Base-by-base conservation (phyloP, 2,888 invertebrate genomes). In the Adelognathus sp. region DNA sequence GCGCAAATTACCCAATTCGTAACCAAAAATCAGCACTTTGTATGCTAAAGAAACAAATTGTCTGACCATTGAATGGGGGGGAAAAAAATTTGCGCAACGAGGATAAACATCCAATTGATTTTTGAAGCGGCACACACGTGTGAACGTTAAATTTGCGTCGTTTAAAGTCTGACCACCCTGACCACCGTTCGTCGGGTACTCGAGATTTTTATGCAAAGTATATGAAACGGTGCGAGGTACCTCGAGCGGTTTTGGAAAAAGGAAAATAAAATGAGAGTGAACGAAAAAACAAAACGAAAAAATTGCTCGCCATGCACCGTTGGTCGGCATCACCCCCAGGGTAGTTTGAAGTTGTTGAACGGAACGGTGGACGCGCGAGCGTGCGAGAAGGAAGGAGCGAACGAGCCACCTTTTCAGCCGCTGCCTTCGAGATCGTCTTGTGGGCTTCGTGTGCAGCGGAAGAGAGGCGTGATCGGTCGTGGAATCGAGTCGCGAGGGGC, bases 171-270 rank as follows among this genome's bases (percentile, higher is more conserved):
- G 69, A 66, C 79, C 79, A 81, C 72, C 81, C 75, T 63, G 81
- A 66, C 76, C n/a, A 70, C 61, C 63, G 27, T 66, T 52, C 61
- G 79, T 73, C 75, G 61, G 73, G 69, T 70, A 54, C 67, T 46
- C 46, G 56, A 56, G 39, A 76, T 76, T 82, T 81, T 83, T 85
- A 86, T 86, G 86, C 86, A 86, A 86, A 87, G 82, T 82, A 79
- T 82, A 79, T 69, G 69, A 75, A 79, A 58, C 54, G 67, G 29
- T 58, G 46, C 18, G 72, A 52, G 60, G 44, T 63, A 66, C 46
- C 39, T 33, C 41, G 29, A 14, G 60, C 44, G 46, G 4, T 50
- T 50, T 50, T 50, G 41, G 18, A 54, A 21, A 16, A 39, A 18
- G 33, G 58, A 61, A 60, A 31, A 27, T 7, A 31, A n/a, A 7